phyloP scores from a whole-genome alignment of 1,140 invertebrate genomes.

The Maconellicoccus hirsutus region DNA sequence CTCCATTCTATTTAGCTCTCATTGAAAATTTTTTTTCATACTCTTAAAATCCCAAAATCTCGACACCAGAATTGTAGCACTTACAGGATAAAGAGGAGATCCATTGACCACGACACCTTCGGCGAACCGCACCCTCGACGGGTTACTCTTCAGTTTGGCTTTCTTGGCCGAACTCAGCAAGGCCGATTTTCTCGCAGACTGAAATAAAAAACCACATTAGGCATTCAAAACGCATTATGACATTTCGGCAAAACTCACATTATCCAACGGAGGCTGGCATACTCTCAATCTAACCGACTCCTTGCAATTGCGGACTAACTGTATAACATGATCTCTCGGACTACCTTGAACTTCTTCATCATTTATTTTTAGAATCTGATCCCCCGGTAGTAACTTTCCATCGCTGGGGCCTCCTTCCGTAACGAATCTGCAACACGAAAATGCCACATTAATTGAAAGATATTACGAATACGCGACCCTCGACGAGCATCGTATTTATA shows the following conservation, averaged over 20 bases:
- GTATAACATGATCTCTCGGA: constrained; percentile 77
- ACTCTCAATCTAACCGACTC: constrained; percentile 62
- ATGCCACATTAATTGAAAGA: no score
- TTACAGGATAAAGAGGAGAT: constrained; percentile 42
- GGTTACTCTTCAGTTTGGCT: constrained; percentile 63
- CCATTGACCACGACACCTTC: constrained; percentile 80
- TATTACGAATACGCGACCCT: no score
- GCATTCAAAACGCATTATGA: no score
- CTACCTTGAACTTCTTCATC: constrained; percentile 76
- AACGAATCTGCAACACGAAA: constrained; percentile 46
- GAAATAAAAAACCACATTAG: constrained; percentile 31
- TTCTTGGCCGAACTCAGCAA: constrained; percentile 75
- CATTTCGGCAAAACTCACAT: constrained; percentile 48
- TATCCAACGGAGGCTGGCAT: constrained; percentile 64
- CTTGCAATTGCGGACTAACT: constrained; percentile 68
- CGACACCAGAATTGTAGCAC: no score
- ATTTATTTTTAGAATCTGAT: constrained; percentile 80
- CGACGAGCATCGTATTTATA: no score
- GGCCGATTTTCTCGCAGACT: constrained; percentile 62
- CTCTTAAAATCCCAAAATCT: no score
- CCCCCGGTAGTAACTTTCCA: constrained; percentile 73
- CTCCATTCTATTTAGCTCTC: no score
- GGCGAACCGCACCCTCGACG: constrained; percentile 75
- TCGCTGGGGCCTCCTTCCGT: constrained; percentile 80
- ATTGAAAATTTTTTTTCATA: no score